phyloP scores from a whole-genome alignment of 2,888 invertebrate genomes.

The Chymomyza procnemis region DNA sequence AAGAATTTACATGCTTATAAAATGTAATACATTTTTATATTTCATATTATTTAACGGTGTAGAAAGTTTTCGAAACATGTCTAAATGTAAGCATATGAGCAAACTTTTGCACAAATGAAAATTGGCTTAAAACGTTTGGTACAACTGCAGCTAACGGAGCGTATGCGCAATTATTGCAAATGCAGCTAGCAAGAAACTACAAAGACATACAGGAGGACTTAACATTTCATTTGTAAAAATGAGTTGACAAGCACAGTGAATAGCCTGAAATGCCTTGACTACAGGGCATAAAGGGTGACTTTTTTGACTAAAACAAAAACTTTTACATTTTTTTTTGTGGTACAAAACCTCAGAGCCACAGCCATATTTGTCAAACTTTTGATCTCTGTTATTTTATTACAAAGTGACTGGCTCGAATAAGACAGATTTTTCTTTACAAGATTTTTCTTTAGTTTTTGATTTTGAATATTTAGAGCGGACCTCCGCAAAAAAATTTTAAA shows the following conservation, averaged over 20 bases:
- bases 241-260: slow-evolving; percentile 46
- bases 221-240: slow-evolving; percentile 45
- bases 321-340: too few relatives aligned
- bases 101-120: background rate
- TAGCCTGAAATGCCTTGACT: background rate
- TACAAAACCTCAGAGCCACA: too few relatives aligned
- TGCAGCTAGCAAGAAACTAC: background rate
- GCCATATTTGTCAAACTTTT: too few relatives aligned
- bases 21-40: background rate
- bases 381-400: too few relatives aligned
- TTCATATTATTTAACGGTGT: background rate
- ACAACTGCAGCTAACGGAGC: slow-evolving; percentile 8
- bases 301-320: background rate
- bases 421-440: too few relatives aligned
- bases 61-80: background rate
- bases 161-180: slow-evolving; percentile 38
- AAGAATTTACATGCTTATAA: background rate
- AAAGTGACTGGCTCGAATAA: too few relatives aligned
- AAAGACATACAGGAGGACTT: background rate
- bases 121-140: background rate
- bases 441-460: too few relatives aligned
- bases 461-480: too few relatives aligned
- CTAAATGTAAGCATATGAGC: background rate
- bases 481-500: too few relatives aligned
- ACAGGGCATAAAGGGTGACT: background rate